Evolutionary conservation across 2,113 vertebrate species (phyloP).

Genomic region (Oncorhynchus gorbuscha): DNA sequence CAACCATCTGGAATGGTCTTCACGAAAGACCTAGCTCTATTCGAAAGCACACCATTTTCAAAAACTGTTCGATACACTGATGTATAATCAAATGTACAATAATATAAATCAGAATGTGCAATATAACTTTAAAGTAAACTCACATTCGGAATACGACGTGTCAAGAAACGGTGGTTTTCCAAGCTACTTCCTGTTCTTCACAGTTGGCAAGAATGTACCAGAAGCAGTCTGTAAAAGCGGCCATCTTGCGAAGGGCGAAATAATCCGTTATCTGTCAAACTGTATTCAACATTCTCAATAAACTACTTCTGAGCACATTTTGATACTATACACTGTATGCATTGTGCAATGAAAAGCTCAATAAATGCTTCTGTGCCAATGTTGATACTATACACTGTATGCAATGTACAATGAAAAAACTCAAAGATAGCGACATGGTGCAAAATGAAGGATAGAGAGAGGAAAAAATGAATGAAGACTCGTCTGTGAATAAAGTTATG

Average conservation of each 20-base stretch:
- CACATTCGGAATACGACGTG: not conserved
- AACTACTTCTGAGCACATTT: too few relatives aligned
- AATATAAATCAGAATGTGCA: not conserved
- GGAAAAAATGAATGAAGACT: conserved; percentile 8
- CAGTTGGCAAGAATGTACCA: conserved; percentile 6
- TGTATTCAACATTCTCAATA: too few relatives aligned
- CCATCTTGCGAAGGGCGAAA: conserved; percentile 36
- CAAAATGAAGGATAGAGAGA: not conserved
- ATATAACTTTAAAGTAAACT: not conserved
- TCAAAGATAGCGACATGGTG: too few relatives aligned
- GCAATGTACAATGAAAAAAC: not conserved
- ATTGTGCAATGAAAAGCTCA: not conserved
- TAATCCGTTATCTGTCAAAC: too few relatives aligned
- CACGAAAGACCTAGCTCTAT: not conserved
- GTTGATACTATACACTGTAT: too few relatives aligned
- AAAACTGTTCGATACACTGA: not conserved
- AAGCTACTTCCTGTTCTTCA: conserved; percentile 1
- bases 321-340: too few relatives aligned
- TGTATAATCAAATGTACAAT: not conserved
- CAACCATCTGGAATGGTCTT: too few relatives aligned
- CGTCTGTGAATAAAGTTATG: conserved; percentile 45
- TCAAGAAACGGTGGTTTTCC: not conserved
- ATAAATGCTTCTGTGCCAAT: not conserved
- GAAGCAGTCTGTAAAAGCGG: not conserved
- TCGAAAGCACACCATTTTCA: not conserved